Evolutionary conservation across 2,888 invertebrate genomes (phyloP).

Genomic region (Sphaeridia pumilis): DNA sequence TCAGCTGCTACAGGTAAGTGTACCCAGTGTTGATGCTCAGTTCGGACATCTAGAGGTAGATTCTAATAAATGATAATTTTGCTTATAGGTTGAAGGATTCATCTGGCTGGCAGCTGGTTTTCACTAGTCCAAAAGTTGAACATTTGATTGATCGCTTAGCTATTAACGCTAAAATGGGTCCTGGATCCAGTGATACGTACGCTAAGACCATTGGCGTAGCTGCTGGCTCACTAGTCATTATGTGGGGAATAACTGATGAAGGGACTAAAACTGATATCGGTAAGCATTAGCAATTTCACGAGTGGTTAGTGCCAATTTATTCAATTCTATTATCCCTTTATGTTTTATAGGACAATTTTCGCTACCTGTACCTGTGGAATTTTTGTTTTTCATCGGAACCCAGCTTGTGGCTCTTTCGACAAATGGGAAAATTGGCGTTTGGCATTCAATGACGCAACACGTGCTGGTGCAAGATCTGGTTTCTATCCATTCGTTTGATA

Average conservation of each 20-base stretch:
- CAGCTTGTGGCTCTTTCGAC: constrained; percentile 92
- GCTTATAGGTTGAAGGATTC: constrained; percentile 72
- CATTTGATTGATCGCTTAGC: constrained; percentile 82
- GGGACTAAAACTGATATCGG: constrained; percentile 62
- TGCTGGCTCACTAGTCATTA: constrained; percentile 59
- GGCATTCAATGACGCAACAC: constrained; percentile 98
- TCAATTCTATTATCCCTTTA: neutral
- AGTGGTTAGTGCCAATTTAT: neutral
- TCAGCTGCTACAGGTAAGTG: constrained; percentile 84
- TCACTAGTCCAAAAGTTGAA: constrained; percentile 85
- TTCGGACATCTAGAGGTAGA: too few relatives aligned
- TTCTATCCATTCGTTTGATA: constrained; percentile 90
- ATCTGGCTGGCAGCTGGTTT: constrained; percentile 90
- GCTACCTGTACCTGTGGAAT: constrained; percentile 82
- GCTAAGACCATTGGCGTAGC: constrained; percentile 74
- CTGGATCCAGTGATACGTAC: constrained; percentile 39
- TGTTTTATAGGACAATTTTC: constrained; percentile 67
- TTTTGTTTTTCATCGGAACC: constrained; percentile 92
- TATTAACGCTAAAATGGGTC: constrained; percentile 50
- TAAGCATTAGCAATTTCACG: constrained; percentile 38
- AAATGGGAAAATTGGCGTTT: constrained; percentile 92
- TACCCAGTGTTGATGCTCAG: neutral
- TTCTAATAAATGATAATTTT: too few relatives aligned
- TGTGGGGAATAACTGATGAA: constrained; percentile 70
- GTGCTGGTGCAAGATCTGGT: constrained; percentile 97